Evolutionary conservation across 2,888 invertebrate genomes (phyloP).

Genomic region (Globia sparganii): DNA sequence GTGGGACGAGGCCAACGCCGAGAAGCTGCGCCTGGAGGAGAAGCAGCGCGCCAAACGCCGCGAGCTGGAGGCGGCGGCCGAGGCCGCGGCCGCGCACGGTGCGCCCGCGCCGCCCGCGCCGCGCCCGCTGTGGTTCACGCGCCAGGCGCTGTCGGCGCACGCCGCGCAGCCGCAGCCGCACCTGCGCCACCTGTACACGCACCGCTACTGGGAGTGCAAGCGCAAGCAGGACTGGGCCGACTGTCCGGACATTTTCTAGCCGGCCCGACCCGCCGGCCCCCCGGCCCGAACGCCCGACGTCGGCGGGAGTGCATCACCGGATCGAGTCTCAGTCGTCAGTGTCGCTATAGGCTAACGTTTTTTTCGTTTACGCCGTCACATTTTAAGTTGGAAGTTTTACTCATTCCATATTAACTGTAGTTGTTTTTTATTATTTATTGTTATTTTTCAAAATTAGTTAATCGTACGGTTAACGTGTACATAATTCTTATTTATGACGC

Average conservation of each 20-base stretch:
- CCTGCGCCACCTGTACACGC: conserved; percentile 94
- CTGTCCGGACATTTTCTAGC: conserved; percentile 97
- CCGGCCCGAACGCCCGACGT: conserved; percentile 1
- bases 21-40: conserved; percentile 96
- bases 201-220: conserved; percentile 98
- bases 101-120: conserved; percentile 92
- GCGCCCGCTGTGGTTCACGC: conserved; percentile 97
- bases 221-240: conserved; percentile 95
- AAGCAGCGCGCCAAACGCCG: conserved; percentile 97
- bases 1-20: conserved; percentile 97
- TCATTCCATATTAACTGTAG: conserved; percentile 74
- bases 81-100: conserved; percentile 92
- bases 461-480: conserved; percentile 66
- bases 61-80: conserved; percentile 94
- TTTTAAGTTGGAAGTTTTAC: conserved; percentile 67
- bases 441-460: conserved; percentile 66
- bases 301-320: conserved; percentile 40
- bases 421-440: conserved; percentile 71
- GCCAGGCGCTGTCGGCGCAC: conserved; percentile 93
- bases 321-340: conserved; percentile 52
- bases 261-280: conserved; percentile 32
- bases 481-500: conserved; percentile 71
- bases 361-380: conserved; percentile 53
- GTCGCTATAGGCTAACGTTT: conserved; percentile 51
- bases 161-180: conserved; percentile 81